Percentiles rank a stretch among this genome's conserved stretches.
Conservation (phyloP, 1,140 invertebrate species). For the Drosophila watanabei region DNA sequence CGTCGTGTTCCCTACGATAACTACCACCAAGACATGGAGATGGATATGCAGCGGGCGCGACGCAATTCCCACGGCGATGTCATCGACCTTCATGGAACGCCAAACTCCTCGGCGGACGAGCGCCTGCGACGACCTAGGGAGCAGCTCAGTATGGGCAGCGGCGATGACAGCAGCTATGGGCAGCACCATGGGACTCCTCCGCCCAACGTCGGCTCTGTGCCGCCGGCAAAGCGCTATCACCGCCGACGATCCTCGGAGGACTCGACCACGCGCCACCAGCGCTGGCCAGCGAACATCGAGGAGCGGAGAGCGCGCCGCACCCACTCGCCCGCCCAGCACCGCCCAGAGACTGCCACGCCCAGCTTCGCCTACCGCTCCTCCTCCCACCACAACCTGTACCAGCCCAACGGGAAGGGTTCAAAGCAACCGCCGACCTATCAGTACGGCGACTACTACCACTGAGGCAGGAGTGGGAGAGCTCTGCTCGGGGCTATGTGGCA, state of each 20-base stretch:
- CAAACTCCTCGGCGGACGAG: slow-evolving; percentile 74
- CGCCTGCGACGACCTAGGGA: slow-evolving; percentile 52
- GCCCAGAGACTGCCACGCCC: slow-evolving; percentile 67
- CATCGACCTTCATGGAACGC: slow-evolving; percentile 69
- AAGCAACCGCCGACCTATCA: slow-evolving; percentile 78
- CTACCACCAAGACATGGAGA: slow-evolving; percentile 62
- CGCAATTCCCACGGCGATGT: slow-evolving; percentile 67
- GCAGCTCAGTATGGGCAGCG: slow-evolving; percentile 49
- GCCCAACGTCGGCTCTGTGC: slow-evolving; percentile 11
- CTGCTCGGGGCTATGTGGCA: slow-evolving; percentile 14
- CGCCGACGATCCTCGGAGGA: slow-evolving; percentile 80
- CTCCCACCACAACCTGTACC: slow-evolving; percentile 87
- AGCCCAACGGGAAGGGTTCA: slow-evolving; percentile 62
- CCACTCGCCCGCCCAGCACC: slow-evolving; percentile 80
- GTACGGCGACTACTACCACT: slow-evolving; percentile 74
- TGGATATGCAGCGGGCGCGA: slow-evolving; percentile 62
- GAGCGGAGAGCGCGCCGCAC: slow-evolving; percentile 80
- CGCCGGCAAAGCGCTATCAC: slow-evolving; percentile 70
- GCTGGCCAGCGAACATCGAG: slow-evolving; percentile 83
- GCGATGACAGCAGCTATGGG: slow-evolving; percentile 72
- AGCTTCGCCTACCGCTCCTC: slow-evolving; percentile 83
- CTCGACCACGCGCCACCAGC: slow-evolving; percentile 71
- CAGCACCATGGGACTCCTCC: slow-evolving; percentile 37
- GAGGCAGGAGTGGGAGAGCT: not conserved
- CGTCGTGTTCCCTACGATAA: slow-evolving; percentile 58